Evolutionary conservation across 2,113 vertebrate species (phyloP), one percentile per base, ranked within the genome.

Genomic region (Gallinago jamesoni): DNA sequence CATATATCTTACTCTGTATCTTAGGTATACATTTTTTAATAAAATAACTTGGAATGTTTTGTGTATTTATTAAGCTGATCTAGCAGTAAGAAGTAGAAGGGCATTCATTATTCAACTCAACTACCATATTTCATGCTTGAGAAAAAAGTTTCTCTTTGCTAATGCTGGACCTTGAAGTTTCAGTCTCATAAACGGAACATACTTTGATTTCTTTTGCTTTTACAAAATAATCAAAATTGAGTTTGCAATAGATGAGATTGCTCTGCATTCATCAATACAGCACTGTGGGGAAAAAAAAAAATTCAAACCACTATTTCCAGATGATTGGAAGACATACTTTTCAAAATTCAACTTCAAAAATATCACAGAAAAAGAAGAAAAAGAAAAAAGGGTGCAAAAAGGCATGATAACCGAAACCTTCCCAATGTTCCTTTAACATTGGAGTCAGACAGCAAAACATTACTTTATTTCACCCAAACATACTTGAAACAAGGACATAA

Each of bases 401-500:
- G 10, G 1, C 27, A 76, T 50, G 57, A 43, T 73, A 50, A 90
- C 7, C 4, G 56, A 59, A 78, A 43, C 4, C 14, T 41, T 93
- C 70, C 19, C 0, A 19, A 35, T 62, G 45, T 55, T 87, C 89
- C 73, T 83, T 79, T 76, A 81, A 68, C 8, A 45, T 3, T 50
- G 37, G 68, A 87, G 45, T 84, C 62, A 90, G 79, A 81, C 53
- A 94, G 82, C 31, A 62, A 13, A 67, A 87, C 30, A 37, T 64
- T 62, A 27, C 20, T 82, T 89, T 69, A 84, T 83, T 92, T 92
- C 57, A 45, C 41, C 53, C 21, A 87, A 85, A 84, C 50, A 67
- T 35, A 87, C 59, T 94, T 95, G 63, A 94, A 90, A 72, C 28
- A 69, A 73, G 70, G 37, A 80, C 59, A 91, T 83, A 87, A 91